Evolutionary conservation across 2,888 invertebrate species (phyloP).

Genomic region (Leptopilina syphax): DNA sequence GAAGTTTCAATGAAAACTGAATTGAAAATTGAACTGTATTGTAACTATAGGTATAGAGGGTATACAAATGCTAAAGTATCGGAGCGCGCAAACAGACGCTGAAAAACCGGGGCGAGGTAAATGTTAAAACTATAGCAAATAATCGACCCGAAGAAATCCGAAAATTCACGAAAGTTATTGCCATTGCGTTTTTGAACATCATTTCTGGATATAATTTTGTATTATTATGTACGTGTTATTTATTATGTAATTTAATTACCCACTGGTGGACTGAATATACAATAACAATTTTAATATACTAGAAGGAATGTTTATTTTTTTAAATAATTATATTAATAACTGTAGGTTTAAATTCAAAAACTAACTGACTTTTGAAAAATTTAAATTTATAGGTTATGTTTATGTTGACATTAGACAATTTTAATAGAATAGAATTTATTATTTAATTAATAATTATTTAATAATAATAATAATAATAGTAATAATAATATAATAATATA

Average conservation of each 20-base stretch:
- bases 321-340: no score
- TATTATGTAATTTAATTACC: neutral
- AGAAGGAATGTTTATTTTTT: no score
- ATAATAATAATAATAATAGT: no score
- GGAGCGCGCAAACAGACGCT: neutral
- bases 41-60: no score
- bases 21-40: neutral
- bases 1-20: slow-evolving; percentile 9
- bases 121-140: neutral
- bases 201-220: neutral
- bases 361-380: neutral
- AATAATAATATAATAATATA: no score
- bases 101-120: slow-evolving; percentile 19
- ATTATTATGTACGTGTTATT: neutral
- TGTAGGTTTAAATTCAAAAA: neutral
- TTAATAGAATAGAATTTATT: neutral
- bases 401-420: neutral
- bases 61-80: no score
- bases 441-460: no score
- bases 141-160: neutral
- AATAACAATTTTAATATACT: no score
- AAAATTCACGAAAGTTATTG: neutral
- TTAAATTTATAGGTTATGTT: neutral
- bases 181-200: neutral
- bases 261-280: no score